A percentile compares a stretch with the other conserved stretches of the same genome.
Conservation (phyloP, 2,888 invertebrate species). For the Timema cristinae region DNA sequence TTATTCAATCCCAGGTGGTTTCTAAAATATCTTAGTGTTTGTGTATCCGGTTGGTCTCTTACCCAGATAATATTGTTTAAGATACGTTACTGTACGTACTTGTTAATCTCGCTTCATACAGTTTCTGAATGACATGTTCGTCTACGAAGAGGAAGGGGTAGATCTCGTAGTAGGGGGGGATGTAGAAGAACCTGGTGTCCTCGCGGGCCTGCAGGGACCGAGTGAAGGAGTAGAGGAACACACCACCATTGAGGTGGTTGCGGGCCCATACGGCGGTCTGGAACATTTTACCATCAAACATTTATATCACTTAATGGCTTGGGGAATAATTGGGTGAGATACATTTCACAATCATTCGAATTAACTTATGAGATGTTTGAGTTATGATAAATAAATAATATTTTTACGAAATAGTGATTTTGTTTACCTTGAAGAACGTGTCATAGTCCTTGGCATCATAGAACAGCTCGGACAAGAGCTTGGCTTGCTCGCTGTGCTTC, state of each 20-base stretch:
- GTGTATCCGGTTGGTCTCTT: too few relatives aligned
- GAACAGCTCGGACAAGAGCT: slow-evolving; percentile 52
- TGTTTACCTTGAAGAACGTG: slow-evolving; percentile 50
- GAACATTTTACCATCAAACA: background rate
- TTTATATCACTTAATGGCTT: too few relatives aligned
- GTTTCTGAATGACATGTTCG: slow-evolving; percentile 54
- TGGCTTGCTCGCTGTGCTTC: slow-evolving; percentile 48
- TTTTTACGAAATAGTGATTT: too few relatives aligned
- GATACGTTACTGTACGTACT: slow-evolving; percentile 4
- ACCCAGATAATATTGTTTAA: background rate
- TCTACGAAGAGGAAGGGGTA: slow-evolving; percentile 62
- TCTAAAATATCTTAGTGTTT: too few relatives aligned
- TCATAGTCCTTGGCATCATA: slow-evolving; percentile 58
- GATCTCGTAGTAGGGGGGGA: slow-evolving; percentile 67
- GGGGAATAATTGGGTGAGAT: too few relatives aligned
- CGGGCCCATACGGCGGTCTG: slow-evolving; percentile 63
- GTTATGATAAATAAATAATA: too few relatives aligned
- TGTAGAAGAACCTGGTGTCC: slow-evolving; percentile 54
- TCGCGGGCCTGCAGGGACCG: slow-evolving; percentile 56
- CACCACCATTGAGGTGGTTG: slow-evolving; percentile 57
- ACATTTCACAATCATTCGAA: too few relatives aligned
- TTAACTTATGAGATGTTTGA: too few relatives aligned
- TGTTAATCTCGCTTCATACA: slow-evolving; percentile 28
- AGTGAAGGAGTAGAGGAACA: slow-evolving; percentile 60
- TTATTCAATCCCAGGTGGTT: too few relatives aligned